A percentile compares a stretch with the other conserved stretches of the same genome.
Evolutionary conservation across 2,113 vertebrate genomes (phyloP).

Genomic region (Cyphomyrus plagiostoma): DNA sequence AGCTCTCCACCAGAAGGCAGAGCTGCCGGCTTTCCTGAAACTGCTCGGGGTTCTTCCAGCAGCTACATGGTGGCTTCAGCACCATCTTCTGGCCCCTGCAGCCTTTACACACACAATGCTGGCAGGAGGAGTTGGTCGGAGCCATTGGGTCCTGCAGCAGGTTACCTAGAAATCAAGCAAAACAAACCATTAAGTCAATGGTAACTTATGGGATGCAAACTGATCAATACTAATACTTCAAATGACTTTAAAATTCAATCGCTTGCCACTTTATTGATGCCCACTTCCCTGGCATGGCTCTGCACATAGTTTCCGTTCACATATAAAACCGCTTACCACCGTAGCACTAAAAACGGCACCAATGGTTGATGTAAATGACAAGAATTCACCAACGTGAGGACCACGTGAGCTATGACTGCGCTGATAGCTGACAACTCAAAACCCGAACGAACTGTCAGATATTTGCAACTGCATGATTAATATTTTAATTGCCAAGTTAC

Average conservation of each 20-base stretch:
- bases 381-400: background rate
- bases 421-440: background rate
- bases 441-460: background rate
- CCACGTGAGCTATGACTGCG: background rate
- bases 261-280: background rate
- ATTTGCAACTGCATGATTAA: background rate
- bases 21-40: slow-evolving; percentile 94
- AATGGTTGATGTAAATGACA: background rate
- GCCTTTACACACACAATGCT: slow-evolving; percentile 94
- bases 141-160: slow-evolving; percentile 94
- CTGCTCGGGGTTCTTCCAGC: slow-evolving; percentile 98
- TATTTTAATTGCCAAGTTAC: background rate
- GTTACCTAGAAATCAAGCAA: slow-evolving; percentile 67
- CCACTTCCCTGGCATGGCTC: background rate
- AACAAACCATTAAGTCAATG: background rate
- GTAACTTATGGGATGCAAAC: background rate
- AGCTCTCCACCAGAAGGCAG: slow-evolving; percentile 90
- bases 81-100: slow-evolving; percentile 99
- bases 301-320: background rate
- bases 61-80: slow-evolving; percentile 98
- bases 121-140: slow-evolving; percentile 92
- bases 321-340: background rate
- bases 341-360: background rate
- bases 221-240: background rate
- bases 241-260: background rate